Conservation (phyloP, 2,113 vertebrate species). For the Motacilla tschutschensis region DNA sequence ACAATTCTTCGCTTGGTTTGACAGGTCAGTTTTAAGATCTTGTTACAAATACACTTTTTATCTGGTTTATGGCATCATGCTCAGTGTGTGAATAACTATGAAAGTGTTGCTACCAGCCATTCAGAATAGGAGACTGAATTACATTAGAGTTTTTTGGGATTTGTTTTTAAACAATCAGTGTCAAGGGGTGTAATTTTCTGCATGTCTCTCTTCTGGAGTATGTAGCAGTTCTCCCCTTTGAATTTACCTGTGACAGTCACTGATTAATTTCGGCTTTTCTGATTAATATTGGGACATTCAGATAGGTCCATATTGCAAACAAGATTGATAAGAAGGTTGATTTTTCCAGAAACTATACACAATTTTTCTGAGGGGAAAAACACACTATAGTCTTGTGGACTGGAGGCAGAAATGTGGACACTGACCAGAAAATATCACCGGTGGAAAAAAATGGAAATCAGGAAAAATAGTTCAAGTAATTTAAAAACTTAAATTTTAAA, state of each 20-base stretch:
- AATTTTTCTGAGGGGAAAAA: neutral
- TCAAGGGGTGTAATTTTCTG: neutral
- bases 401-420: neutral
- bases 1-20: neutral
- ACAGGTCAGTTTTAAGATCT: slow-evolving; percentile 14
- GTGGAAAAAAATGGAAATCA: neutral
- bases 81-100: neutral
- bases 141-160: neutral
- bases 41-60: neutral
- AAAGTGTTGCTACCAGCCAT: neutral
- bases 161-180: neutral
- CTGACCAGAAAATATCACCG: neutral
- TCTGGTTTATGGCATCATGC: neutral
- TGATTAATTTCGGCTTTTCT: neutral
- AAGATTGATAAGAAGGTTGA: neutral
- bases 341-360: neutral
- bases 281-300: neutral
- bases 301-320: neutral
- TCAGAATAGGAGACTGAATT: neutral
- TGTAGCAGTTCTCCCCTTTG: neutral
- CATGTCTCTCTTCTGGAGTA: neutral
- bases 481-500: neutral
- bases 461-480: neutral
- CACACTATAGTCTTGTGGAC: neutral
- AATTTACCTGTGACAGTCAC: neutral